Evolutionary conservation across 23 tunicate species (phyloP).

Genomic region (Corella eumyota): DNA sequence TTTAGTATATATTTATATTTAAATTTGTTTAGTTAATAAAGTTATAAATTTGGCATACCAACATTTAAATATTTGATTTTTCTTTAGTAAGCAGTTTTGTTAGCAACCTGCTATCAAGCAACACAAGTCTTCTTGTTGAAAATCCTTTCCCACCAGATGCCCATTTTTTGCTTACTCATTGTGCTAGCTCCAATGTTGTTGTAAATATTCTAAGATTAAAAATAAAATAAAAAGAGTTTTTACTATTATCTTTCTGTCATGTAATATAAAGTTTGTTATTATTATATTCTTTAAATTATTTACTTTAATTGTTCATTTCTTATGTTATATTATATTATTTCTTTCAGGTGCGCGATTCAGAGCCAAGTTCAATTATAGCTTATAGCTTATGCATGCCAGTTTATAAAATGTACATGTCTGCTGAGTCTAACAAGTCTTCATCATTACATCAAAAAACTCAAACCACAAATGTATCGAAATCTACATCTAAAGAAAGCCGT

Average conservation of each 20-base stretch:
- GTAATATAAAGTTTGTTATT: no score
- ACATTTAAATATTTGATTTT: no score
- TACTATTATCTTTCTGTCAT: no score
- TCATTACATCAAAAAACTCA: no score
- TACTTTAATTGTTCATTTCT: no score
- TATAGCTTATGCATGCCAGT: slow-evolving; percentile 33
- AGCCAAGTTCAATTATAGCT: slow-evolving; percentile 88
- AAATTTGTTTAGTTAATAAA: no score
- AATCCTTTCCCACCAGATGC: slow-evolving; percentile 69
- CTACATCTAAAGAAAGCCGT: no score
- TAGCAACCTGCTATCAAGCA: slow-evolving; percentile 14
- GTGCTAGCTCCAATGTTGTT: slow-evolving; percentile 21
- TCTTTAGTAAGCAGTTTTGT: slow-evolving; percentile 26
- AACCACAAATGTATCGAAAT: no score
- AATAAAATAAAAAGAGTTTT: neutral
- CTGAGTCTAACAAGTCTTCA: neutral
- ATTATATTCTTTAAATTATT: no score
- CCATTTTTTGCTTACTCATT: slow-evolving; percentile 51
- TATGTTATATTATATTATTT: no score
- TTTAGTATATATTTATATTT: no score
- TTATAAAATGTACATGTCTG: slow-evolving; percentile 12
- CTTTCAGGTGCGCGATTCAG: slow-evolving; percentile 72
- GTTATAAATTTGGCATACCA: no score
- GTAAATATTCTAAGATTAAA: slow-evolving; percentile 28
- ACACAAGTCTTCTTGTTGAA: slow-evolving; percentile 13